Evolutionary conservation across 2,113 vertebrate genomes (phyloP).

Genomic region (Asarcornis scutulata): DNA sequence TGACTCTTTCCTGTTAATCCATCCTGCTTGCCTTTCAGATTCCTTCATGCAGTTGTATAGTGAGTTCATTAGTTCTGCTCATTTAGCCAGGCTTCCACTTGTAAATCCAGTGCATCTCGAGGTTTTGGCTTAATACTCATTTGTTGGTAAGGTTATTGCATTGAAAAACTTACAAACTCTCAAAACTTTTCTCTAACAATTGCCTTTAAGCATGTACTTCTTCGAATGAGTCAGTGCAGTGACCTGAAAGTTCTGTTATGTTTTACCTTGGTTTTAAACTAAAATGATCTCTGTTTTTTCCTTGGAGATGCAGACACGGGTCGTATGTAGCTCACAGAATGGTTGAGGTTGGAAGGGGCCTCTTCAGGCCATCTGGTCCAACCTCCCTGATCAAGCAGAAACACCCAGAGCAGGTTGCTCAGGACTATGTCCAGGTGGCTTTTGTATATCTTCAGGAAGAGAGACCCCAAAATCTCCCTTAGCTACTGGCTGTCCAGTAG

Average conservation of each 20-base stretch:
- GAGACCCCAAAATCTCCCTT: background rate
- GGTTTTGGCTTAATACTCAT: background rate
- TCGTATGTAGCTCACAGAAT: background rate
- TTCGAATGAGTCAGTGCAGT: background rate
- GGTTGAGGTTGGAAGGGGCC: background rate
- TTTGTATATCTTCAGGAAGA: background rate
- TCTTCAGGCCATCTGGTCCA: background rate
- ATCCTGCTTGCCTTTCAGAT: background rate
- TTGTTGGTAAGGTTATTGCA: background rate
- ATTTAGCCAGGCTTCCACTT: background rate
- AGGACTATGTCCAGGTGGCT: background rate
- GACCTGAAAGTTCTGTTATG: background rate
- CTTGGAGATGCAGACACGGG: background rate
- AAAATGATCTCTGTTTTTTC: background rate
- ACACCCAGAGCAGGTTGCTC: fast-evolving
- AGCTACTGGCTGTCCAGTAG: background rate
- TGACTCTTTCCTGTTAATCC: background rate
- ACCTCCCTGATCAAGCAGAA: background rate
- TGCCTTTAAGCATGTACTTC: background rate
- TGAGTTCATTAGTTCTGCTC: background rate
- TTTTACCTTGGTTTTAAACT: background rate
- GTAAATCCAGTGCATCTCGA: background rate
- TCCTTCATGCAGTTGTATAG: background rate
- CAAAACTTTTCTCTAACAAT: background rate
- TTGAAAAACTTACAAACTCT: background rate